Conservation (phyloP, 2,797 vertebrate species). For the Labroides dimidiatus region DNA sequence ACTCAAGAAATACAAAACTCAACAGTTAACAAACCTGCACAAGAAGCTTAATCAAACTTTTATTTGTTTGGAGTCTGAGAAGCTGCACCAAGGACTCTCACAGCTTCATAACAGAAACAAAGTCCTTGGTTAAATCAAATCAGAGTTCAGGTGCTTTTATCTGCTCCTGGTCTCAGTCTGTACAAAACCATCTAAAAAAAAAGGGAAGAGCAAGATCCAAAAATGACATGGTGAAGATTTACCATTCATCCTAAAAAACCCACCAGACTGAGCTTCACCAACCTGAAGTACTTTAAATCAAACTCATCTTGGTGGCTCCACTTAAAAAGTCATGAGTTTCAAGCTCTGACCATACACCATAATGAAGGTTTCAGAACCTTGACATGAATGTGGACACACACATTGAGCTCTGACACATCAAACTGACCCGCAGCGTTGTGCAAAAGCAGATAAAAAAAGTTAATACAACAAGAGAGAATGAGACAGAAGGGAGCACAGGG, state of each 20-base stretch:
- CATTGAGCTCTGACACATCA: conserved; percentile 59
- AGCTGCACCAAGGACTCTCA: conserved; percentile 6
- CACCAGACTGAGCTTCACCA: conserved; percentile 56
- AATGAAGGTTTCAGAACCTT: not conserved
- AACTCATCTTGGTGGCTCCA: conserved; percentile 26
- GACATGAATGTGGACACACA: conserved; percentile 46
- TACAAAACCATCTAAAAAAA: conserved; percentile 6
- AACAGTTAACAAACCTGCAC: conserved; percentile 15
- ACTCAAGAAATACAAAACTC: not conserved
- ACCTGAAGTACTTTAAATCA: conserved; percentile 50
- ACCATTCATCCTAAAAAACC: conserved; percentile 41
- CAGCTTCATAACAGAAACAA: conserved; percentile 28
- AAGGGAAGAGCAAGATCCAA: conserved; percentile 28
- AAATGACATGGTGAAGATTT: conserved; percentile 25
- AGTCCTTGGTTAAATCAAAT: conserved; percentile 31
- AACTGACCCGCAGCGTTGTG: conserved; percentile 42
- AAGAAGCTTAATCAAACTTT: not conserved
- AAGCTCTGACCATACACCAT: not conserved
- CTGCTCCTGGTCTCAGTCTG: conserved; percentile 16
- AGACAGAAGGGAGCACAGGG: conserved; percentile 50
- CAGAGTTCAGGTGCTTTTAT: conserved; percentile 37
- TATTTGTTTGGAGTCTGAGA: conserved; percentile 25
- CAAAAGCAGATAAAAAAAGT: conserved; percentile 62
- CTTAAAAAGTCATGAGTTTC: conserved; percentile 23
- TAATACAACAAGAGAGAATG: conserved; percentile 65